Evolutionary conservation across 2,797 vertebrate genomes (phyloP), one percentile per base, ranked within the genome.

Genomic region (Silurus aristotelis): DNA sequence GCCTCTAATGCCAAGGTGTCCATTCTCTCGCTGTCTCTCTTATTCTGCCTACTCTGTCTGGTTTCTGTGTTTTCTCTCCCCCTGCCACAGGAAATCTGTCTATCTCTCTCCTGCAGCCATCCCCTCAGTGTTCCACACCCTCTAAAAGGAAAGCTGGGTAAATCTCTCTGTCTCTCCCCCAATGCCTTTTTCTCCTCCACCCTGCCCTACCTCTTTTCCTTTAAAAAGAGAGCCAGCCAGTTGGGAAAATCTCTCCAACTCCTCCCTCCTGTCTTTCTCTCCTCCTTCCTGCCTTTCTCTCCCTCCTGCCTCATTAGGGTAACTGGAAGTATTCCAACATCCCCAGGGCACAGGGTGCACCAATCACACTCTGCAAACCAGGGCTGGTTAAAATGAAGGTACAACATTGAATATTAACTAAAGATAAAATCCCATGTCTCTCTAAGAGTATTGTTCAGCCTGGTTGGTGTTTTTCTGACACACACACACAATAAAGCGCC

Each of bases 1-100:
- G 95, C 95, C 90, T 97, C 96, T 81, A 95, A 89, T 4, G 95
- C 92, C 87, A 96, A 89, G 60, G 95, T 48, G 90, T 95, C 96
- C 93, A 96, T 95, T 90, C 8, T 84, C n/a, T 71, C 66, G 86
- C 87, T 85, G 85, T 89, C 56, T 60, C 17, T 75, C n/a, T 76
- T n/a, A 38, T 60, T 66, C 19, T 80, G 52, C 71, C 9, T 38
- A 25, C 55, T 43, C 19, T 58, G 66, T 68, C 14, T 46, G n/a
- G 3, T 31, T 72, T 14, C 43, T 31, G 15, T 13, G 38, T 25
- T 64, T 75, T 67, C 60, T 71, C 17, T 81, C 70, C 43, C 48
- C 13, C 78, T 70, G 13, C 46, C 9, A 70, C 10, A 60, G 13
- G 56, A 64, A 46, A 83, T 63, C 63, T 38, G 17, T 83, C 83